Evolutionary conservation across 2,888 invertebrate genomes (phyloP).

Genomic region (Acleris holmiana): DNA sequence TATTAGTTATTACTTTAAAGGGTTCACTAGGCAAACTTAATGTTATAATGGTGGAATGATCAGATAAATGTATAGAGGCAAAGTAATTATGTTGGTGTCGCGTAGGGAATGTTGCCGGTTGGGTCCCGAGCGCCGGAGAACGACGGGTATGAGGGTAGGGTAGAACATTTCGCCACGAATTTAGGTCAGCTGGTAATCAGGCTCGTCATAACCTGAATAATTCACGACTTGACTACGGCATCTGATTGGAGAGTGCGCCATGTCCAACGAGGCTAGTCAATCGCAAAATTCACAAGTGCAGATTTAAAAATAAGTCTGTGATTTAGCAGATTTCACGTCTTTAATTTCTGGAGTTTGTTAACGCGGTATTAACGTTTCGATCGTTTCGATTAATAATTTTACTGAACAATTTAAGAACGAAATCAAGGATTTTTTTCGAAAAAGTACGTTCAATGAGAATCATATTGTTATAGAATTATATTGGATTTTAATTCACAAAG

Average conservation of each 20-base stretch:
- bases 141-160: conserved; percentile 39
- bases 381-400: too few relatives aligned
- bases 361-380: too few relatives aligned
- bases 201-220: conserved; percentile 64
- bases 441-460: too few relatives aligned
- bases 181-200: conserved; percentile 69
- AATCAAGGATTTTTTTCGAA: too few relatives aligned
- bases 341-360: neutral
- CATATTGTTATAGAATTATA: too few relatives aligned
- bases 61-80: conserved; percentile 32
- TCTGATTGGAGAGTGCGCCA: conserved; percentile 55
- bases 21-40: neutral
- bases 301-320: neutral
- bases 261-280: conserved; percentile 5
- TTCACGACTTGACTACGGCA: conserved; percentile 49
- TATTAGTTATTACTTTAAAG: conserved; percentile 1
- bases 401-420: too few relatives aligned
- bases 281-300: conserved; percentile 16
- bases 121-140: conserved; percentile 13
- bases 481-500: too few relatives aligned
- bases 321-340: neutral
- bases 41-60: conserved; percentile 7
- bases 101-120: conserved; percentile 29
- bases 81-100: conserved; percentile 31
- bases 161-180: conserved; percentile 51